Conservation (phyloP, 2,888 invertebrate species). For the Diadegma fenestrale region DNA sequence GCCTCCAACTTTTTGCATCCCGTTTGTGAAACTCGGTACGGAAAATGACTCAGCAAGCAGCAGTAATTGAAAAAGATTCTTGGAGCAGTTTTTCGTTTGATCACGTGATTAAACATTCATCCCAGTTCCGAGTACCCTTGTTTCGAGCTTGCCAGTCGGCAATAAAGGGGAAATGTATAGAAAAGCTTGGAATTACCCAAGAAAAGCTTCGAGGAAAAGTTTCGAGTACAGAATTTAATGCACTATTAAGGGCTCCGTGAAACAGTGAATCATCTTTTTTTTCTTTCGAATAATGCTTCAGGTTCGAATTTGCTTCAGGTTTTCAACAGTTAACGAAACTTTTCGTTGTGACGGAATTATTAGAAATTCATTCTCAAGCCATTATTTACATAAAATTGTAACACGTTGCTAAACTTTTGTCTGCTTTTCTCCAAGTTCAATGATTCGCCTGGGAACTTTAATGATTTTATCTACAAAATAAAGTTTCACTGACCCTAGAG, state of each 20-base stretch:
- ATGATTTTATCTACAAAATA: not conserved
- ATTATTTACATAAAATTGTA: no score
- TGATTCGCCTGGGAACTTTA: no score
- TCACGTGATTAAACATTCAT: constrained; percentile 29
- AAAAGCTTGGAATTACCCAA: not conserved
- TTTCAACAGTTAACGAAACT: not conserved
- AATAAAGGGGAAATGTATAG: not conserved
- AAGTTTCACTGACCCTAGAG: not conserved
- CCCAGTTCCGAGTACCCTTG: constrained; percentile 19
- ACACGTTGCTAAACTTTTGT: no score
- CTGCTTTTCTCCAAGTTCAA: no score
- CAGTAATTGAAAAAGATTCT: constrained; percentile 20
- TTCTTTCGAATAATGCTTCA: not conserved
- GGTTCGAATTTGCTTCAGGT: not conserved
- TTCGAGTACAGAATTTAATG: constrained; percentile 1
- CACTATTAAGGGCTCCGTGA: not conserved
- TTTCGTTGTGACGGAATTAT: not conserved
- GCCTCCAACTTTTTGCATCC: not conserved
- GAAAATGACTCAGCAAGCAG: not conserved
- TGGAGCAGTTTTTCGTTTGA: constrained; percentile 9
- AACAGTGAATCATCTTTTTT: no score
- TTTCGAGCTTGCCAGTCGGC: not conserved
- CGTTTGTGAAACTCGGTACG: constrained; percentile 3
- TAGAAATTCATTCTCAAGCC: no score
- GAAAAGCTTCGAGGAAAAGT: not conserved